These are phyloP conservation scores for Hydrocynus forskahlii DNA, from an alignment of 2,797 vertebrate species.

Conservation along the genomic window DNA sequence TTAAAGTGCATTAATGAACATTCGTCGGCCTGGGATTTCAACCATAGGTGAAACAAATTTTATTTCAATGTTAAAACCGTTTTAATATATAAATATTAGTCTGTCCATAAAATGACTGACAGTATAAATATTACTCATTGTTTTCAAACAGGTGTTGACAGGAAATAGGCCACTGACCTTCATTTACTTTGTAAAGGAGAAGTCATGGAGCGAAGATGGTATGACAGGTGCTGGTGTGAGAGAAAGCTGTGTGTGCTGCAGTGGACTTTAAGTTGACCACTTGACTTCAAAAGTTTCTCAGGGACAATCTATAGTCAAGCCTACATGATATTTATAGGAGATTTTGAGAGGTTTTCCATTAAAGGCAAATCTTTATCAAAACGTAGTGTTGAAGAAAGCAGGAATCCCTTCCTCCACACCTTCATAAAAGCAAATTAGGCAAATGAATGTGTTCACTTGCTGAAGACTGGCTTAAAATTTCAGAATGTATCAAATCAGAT, in stretches of 20 bases:
- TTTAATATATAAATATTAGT: not conserved
- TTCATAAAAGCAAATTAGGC: not conserved
- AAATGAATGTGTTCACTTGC: not conserved
- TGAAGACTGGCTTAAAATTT: not conserved
- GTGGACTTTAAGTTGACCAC: too few species aligned
- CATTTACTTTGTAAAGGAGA: not conserved
- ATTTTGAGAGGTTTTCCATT: too few species aligned
- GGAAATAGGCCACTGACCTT: constrained; percentile 5
- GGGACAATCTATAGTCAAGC: too few species aligned
- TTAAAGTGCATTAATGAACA: not conserved
- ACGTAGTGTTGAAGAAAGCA: not conserved
- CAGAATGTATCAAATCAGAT: too few species aligned
- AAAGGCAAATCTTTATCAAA: too few species aligned
- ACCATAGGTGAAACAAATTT: not conserved
- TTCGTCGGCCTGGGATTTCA: not conserved
- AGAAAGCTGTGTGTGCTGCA: too few species aligned
- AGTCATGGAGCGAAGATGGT: not conserved
- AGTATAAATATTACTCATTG: not conserved
- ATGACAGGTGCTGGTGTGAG: not conserved
- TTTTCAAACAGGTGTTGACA: constrained; percentile 2
- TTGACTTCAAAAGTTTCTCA: too few species aligned
- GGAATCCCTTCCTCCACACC: not conserved
- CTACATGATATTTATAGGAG: too few species aligned
- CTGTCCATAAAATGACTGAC: not conserved
- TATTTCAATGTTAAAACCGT: not conserved